Conservation (phyloP, 2,888 invertebrate species). For the Ochropleura plecta region DNA sequence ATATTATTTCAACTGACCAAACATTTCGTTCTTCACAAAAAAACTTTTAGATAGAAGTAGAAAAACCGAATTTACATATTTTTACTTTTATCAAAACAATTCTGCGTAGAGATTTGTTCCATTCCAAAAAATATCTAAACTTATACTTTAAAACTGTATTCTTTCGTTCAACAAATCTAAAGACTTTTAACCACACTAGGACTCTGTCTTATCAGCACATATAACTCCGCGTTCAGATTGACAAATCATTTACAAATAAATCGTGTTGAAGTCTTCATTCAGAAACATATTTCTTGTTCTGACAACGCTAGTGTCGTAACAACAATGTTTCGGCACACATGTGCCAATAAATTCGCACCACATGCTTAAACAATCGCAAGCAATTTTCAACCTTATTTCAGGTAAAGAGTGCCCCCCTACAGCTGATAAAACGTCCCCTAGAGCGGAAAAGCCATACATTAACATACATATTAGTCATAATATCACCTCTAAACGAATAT, state of each 20-base stretch:
- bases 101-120: neutral
- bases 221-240: neutral
- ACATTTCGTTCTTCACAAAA: neutral
- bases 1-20: neutral
- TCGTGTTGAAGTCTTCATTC: neutral
- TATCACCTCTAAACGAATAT: slow-evolving; percentile 83
- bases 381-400: slow-evolving; percentile 12
- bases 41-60: neutral
- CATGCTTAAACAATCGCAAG: no score
- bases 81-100: neutral
- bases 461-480: slow-evolving; percentile 12
- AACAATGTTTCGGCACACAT: neutral
- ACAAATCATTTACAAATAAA: neutral
- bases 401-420: neutral
- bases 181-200: slow-evolving; percentile 4
- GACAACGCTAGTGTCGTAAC: neutral
- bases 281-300: neutral
- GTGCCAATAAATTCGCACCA: neutral
- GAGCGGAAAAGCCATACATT: slow-evolving; percentile 26
- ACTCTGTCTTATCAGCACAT: neutral
- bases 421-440: slow-evolving; percentile 9
- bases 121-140: slow-evolving; percentile 24
- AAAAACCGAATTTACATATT: neutral
- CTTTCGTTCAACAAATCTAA: slow-evolving; percentile 27
- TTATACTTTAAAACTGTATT: slow-evolving; percentile 11